A percentile compares a stretch with the other conserved stretches of the same genome.
Conservation (phyloP, 2,888 invertebrate genomes). For the Diarsia rubi region DNA sequence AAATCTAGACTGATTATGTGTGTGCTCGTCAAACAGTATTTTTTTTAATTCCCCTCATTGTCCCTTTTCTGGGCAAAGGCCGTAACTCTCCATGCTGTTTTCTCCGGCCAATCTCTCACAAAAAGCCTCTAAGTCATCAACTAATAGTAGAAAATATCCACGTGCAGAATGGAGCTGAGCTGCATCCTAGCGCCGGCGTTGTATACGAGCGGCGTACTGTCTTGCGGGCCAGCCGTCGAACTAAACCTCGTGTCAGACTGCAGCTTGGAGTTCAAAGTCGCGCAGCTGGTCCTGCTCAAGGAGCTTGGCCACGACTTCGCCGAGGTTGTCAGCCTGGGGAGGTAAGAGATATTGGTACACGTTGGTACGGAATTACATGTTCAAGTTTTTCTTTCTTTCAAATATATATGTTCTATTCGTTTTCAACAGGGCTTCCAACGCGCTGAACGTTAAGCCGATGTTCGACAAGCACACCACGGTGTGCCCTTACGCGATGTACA, state of each 20-base stretch:
- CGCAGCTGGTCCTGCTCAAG: conserved; percentile 5
- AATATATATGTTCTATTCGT: background rate
- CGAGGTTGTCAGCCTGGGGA: background rate
- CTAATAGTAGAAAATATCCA: background rate
- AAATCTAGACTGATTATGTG: too few relatives aligned
- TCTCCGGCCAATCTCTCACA: too few relatives aligned
- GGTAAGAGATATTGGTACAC: background rate
- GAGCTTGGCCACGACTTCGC: background rate
- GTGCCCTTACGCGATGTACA: conserved; percentile 2
- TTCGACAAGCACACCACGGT: background rate
- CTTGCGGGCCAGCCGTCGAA: conserved; percentile 1
- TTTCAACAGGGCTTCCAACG: background rate
- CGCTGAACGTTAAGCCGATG: accelerated
- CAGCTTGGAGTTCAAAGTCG: background rate
- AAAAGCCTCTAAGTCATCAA: too few relatives aligned
- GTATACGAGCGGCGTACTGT: background rate
- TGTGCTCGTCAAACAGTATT: too few relatives aligned
- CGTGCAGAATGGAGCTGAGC: background rate
- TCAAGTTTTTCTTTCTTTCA: background rate
- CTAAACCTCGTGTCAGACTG: conserved; percentile 5
- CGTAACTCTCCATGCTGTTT: too few relatives aligned
- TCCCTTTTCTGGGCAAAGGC: too few relatives aligned
- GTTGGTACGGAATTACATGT: background rate
- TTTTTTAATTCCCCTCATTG: too few relatives aligned
- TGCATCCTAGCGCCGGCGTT: conserved; percentile 1